Evolutionary conservation across 2,113 vertebrate genomes (phyloP), one percentile per base, ranked within the genome.

Genomic region (Gallinago media): DNA sequence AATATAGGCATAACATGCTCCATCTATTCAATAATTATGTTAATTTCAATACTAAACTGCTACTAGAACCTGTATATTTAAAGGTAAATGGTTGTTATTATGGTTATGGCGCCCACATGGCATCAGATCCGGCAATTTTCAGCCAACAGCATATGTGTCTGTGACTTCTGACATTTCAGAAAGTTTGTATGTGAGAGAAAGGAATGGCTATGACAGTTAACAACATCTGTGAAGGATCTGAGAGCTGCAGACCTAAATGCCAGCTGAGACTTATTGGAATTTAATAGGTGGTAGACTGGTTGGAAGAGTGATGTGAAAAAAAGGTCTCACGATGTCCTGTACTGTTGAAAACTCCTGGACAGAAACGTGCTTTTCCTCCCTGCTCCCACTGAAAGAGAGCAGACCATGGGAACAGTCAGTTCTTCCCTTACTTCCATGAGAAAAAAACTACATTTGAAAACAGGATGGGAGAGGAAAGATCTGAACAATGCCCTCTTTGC

Each of bases 41-140:
- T 88, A 84, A 93, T 81, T 92, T 91, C 61, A 68, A 36, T 32
- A 50, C 58, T 91, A 70, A 96, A 90, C 47, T 78, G 65, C 73
- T 68, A 44, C 59, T 75, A 49, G 27, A 88, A 61, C 15, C 49
- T 38, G 26, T 67, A 31, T 49, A 68, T 74, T 81, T 80, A 84
- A 91, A 46, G 8, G 56, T 49, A 62, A 80, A 89, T 63, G 27
- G 58, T 80, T 47, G 14, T 74, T 90, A 66, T 25, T 74, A 77
- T 26, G 44, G 44, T 42, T 52, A 68, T 13, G 12, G 61, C 21
- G 44, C 47, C 67, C 46, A 66, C 27, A 44, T 6, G 55, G 40
- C 27, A 73, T 11, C 49, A 36, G 66, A 94, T 81, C 63, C 0
- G 10, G 47, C 72, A 84, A n/a, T 88, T 93, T 88, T 81, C 59